These are phyloP conservation scores for Chionomys nivalis DNA, from an alignment of 2,113 vertebrate species.

Conservation along the genomic window DNA sequence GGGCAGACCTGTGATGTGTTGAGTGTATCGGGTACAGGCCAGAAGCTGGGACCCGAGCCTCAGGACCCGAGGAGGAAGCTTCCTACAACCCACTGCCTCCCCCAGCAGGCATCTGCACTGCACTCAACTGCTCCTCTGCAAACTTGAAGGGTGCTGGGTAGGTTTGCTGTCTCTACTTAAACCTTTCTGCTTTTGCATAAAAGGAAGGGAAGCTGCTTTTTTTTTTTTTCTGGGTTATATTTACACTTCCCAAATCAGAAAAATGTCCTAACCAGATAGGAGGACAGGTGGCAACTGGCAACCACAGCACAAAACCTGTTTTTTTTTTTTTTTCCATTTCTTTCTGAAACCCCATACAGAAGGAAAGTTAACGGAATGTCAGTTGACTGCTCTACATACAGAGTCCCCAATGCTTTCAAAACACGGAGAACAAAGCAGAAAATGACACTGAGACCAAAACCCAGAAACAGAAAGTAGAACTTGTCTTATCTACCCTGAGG, in stretches of 20 bases:
- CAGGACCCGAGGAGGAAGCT: conserved; percentile 21
- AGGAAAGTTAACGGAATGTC: conserved; percentile 71
- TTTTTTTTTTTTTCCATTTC: conserved; percentile 59
- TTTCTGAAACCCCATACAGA: conserved; percentile 54
- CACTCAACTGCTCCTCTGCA: not conserved
- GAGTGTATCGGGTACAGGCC: not conserved
- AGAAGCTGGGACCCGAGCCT: conserved; percentile 45
- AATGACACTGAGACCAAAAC: conserved; percentile 20
- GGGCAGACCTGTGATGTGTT: conserved; percentile 19
- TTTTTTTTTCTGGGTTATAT: conserved; percentile 68
- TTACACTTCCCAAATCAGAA: conserved; percentile 73
- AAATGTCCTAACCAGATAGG: conserved; percentile 70
- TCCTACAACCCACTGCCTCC: conserved; percentile 39
- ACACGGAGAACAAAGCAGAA: conserved; percentile 11
- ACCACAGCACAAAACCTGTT: conserved; percentile 53
- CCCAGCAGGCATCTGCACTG: not conserved
- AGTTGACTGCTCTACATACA: conserved; percentile 19
- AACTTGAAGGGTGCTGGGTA: not conserved
- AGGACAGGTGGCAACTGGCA: conserved; percentile 76
- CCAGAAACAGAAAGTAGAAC: not conserved
- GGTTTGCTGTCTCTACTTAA: not conserved
- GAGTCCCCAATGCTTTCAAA: conserved; percentile 12
- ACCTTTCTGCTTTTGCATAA: conserved; percentile 63
- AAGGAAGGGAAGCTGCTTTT: conserved; percentile 73
- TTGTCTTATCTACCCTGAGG: too few relatives aligned